phyloP scores from a whole-genome alignment of 1,140 invertebrate genomes.

The Halesus radiatus region DNA sequence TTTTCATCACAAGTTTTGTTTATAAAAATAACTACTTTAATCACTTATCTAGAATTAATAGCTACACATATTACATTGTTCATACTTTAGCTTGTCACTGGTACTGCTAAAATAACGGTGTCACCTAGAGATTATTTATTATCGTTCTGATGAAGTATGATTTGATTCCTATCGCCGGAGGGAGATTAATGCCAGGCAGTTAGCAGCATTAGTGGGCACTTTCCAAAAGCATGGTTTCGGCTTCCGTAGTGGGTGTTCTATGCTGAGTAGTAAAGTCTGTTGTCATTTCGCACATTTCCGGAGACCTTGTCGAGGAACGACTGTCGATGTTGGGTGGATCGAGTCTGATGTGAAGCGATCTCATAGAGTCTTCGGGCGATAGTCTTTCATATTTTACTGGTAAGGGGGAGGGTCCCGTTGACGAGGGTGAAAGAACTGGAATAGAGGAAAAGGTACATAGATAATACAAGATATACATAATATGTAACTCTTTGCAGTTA shows the following conservation, averaged over 20 bases:
- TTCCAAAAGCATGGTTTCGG: conserved; percentile 47
- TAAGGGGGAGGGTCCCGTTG: conserved; percentile 35
- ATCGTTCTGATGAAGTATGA: no score
- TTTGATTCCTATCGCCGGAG: no score
- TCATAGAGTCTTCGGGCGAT: conserved; percentile 49
- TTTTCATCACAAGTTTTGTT: conserved; percentile 14
- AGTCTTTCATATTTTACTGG: conserved; percentile 49
- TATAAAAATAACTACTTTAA: conserved; percentile 10
- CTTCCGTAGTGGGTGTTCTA: conserved; percentile 9
- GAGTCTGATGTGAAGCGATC: conserved; percentile 51
- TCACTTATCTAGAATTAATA: neutral
- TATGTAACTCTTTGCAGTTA: neutral
- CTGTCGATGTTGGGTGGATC: conserved; percentile 45
- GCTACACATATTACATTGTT: no score
- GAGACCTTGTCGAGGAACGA: conserved; percentile 36
- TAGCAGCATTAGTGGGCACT: conserved; percentile 30
- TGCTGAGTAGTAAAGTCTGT: conserved; percentile 35
- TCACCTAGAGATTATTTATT: no score
- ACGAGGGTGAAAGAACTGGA: conserved; percentile 47
- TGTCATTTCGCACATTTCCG: conserved; percentile 53
- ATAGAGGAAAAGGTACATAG: neutral
- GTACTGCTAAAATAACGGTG: no score
- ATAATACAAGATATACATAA: neutral
- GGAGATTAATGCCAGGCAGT: neutral
- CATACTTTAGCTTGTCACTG: no score